phyloP scores from a whole-genome alignment of 2,113 vertebrate genomes.

The Boulengeromyrus knoepffleri region DNA sequence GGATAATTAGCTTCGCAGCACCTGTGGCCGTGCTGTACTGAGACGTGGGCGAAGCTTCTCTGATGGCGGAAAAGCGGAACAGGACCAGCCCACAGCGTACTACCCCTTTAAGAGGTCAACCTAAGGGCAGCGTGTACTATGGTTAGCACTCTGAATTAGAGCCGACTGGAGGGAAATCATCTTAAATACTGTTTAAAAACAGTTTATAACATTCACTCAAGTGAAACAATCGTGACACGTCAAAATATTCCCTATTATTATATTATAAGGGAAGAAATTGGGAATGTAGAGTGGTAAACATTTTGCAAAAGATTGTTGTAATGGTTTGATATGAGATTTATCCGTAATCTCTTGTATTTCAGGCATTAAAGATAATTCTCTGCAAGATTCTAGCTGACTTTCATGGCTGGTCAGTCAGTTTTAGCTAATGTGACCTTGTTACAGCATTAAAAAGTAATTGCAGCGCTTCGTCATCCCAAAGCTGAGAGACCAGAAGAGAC shows the following conservation, averaged over 20 bases:
- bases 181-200: not conserved
- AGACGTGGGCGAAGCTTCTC: not conserved
- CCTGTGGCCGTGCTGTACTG: not conserved
- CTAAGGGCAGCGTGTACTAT: not conserved
- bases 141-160: not conserved
- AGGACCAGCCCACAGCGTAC: not conserved
- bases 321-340: not conserved
- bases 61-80: not conserved
- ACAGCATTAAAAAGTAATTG: not conserved
- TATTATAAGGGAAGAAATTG: not conserved
- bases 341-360: not conserved
- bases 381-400: not conserved
- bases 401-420: not conserved
- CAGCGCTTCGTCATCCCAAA: not conserved
- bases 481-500: not conserved
- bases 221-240: not conserved
- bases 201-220: not conserved
- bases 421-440: not conserved
- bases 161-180: not conserved
- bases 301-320: not conserved
- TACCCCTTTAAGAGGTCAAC: not conserved
- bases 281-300: not conserved
- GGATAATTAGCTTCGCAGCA: not conserved
- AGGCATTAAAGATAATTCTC: not conserved
- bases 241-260: not conserved